phyloP scores from a whole-genome alignment of 2,797 vertebrate genomes.

The Momotus momota region DNA sequence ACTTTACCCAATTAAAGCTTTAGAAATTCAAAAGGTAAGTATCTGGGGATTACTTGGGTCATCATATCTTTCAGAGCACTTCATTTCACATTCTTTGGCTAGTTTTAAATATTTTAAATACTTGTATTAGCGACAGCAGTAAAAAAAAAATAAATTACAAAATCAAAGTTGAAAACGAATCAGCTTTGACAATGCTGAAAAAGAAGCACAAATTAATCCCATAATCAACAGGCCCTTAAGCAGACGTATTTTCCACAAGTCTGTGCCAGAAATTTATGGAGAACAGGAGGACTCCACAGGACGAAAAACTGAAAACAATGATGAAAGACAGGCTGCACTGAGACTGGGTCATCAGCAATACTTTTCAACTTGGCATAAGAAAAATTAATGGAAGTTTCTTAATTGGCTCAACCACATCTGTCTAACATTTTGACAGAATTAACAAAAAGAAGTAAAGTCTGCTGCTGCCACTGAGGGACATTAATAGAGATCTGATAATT shows the following conservation, averaged over 20 bases:
- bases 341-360: background rate
- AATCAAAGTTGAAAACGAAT: background rate
- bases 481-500: background rate
- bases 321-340: background rate
- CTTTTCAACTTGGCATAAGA: background rate
- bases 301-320: background rate
- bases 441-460: background rate
- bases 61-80: background rate
- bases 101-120: background rate
- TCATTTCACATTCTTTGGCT: background rate
- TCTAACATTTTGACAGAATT: constrained; percentile 33
- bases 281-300: background rate
- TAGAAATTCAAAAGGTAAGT: background rate
- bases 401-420: constrained; percentile 41
- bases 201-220: background rate
- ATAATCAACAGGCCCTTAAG: background rate
- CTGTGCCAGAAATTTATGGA: background rate
- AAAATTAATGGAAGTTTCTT: constrained; percentile 28
- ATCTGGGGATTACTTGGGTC: background rate
- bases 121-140: fast-evolving
- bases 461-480: background rate
- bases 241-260: background rate
- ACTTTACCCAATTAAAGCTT: background rate
- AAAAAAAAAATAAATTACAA: background rate
- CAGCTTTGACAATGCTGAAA: background rate